Conservation (phyloP, 2,888 invertebrate genomes). For the Eucera pruinosa region DNA sequence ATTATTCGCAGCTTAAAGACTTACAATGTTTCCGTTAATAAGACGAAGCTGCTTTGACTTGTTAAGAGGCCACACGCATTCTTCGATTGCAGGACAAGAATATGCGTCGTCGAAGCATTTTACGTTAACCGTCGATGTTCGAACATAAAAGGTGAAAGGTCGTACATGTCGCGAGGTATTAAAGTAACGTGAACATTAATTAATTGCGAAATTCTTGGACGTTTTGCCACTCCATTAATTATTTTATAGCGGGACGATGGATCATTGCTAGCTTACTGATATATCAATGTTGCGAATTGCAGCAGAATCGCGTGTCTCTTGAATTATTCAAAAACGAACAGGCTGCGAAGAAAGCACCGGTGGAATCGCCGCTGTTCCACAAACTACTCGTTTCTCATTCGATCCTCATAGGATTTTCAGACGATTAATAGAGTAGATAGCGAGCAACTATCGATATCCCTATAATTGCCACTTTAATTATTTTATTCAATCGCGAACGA, state of each 20-base stretch:
- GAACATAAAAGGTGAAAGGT: conserved; percentile 5
- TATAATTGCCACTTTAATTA: too few relatives aligned
- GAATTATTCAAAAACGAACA: not conserved
- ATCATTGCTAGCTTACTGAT: not conserved
- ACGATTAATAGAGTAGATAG: too few relatives aligned
- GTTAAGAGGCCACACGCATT: not conserved
- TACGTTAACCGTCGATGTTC: too few relatives aligned
- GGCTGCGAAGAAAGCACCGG: too few relatives aligned
- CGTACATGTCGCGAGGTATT: not conserved
- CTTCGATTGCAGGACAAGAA: not conserved
- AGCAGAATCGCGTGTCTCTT: not conserved
- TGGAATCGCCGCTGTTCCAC: too few relatives aligned
- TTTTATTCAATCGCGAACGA: too few relatives aligned
- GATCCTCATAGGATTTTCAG: too few relatives aligned
- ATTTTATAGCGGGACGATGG: not conserved
- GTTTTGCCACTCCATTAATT: not conserved
- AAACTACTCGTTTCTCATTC: too few relatives aligned
- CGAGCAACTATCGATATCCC: too few relatives aligned
- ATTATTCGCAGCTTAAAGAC: too few relatives aligned
- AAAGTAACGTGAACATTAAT: conserved; percentile 1
- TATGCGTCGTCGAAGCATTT: not conserved
- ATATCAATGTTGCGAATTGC: not conserved
- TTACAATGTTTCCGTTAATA: not conserved
- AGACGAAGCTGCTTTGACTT: not conserved
- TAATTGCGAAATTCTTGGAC: not conserved